These are phyloP conservation scores for Epinephelus cyanopodus DNA, from an alignment of 2,113 vertebrate genomes.

Conservation along the genomic window DNA sequence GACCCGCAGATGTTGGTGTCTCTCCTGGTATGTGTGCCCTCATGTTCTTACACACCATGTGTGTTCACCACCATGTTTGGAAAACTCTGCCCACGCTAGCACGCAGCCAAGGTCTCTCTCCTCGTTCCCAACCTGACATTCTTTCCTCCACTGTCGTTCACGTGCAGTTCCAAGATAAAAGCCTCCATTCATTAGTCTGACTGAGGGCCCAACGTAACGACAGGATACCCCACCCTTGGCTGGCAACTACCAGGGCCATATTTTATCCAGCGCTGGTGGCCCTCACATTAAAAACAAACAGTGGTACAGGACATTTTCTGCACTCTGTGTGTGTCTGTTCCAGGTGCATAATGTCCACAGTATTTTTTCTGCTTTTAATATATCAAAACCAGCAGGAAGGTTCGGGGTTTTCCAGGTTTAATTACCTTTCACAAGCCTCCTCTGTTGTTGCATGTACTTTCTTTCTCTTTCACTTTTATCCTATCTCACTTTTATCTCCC, in stretches of 20 bases:
- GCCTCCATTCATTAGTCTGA: slow-evolving; percentile 80
- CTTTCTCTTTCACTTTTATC: slow-evolving; percentile 66
- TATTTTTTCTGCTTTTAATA: background rate
- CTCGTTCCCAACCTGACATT: slow-evolving; percentile 66
- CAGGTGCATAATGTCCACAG: background rate
- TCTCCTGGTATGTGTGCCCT: slow-evolving; percentile 8
- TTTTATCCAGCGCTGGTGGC: slow-evolving; percentile 62
- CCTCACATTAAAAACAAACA: slow-evolving; percentile 50
- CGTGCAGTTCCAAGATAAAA: slow-evolving; percentile 77
- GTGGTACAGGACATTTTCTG: slow-evolving; percentile 14
- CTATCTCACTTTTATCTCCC: slow-evolving; percentile 61
- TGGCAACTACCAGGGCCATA: slow-evolving; percentile 59
- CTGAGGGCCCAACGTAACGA: slow-evolving; percentile 50
- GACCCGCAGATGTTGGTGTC: slow-evolving; percentile 51
- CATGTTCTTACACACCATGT: slow-evolving; percentile 1
- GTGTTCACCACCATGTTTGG: slow-evolving; percentile 59
- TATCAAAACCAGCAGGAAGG: slow-evolving; percentile 17
- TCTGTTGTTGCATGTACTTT: slow-evolving; percentile 35
- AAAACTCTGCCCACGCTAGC: slow-evolving; percentile 43
- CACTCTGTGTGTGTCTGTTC: slow-evolving; percentile 30
- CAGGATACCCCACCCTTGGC: slow-evolving; percentile 80
- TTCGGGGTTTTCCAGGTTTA: slow-evolving; percentile 61
- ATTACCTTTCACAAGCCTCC: slow-evolving; percentile 18
- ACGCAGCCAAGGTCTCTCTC: slow-evolving; percentile 49
- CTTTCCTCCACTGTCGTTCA: slow-evolving; percentile 73